Evolutionary conservation across 2,888 invertebrate genomes (phyloP), one percentile per base, ranked within the genome.

Genomic region (Pyrgus malvae): DNA sequence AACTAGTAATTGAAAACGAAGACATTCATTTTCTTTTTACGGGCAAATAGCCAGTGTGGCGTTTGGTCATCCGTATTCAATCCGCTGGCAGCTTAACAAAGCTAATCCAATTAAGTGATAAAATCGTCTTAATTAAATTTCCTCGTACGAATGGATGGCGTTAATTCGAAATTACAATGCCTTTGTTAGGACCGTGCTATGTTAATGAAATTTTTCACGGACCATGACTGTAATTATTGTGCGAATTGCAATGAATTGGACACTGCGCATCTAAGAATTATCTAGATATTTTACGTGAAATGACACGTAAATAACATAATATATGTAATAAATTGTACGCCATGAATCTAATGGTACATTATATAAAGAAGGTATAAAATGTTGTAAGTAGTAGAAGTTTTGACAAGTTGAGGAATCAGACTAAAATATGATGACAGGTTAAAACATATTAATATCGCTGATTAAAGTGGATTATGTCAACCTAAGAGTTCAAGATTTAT

Each of bases 401-500:
- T n/a, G n/a, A n/a, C n/a, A n/a, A n/a, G n/a, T n/a, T n/a, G n/a
- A n/a, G n/a, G n/a, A n/a, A n/a, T n/a, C n/a, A n/a, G n/a, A n/a
- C n/a, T n/a, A n/a, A n/a, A n/a, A n/a, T n/a, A n/a, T n/a, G n/a
- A n/a, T n/a, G n/a, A n/a, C n/a, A n/a, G n/a, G n/a, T n/a, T n/a
- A n/a, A n/a, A n/a, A n/a, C n/a, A n/a, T n/a, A n/a, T n/a, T n/a
- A n/a, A n/a, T n/a, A n/a, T n/a, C n/a, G n/a, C n/a, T n/a, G n/a
- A n/a, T n/a, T n/a, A n/a, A n/a, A n/a, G n/a, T n/a, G n/a, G n/a
- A n/a, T n/a, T n/a, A 35, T 35, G n/a, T 33, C 7, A 35, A 35
- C 7, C 7, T 19, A 14, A 19, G 37, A n/a, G 6, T 17, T 9
- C 48, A 48, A 57, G 37, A 57, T 59, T 57, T 58, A 64, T 58